A percentile compares a stretch with the other conserved stretches of the same genome.
phyloP scores from a whole-genome alignment of 2,113 vertebrate genomes.

The Choloepus hoffmanni region DNA sequence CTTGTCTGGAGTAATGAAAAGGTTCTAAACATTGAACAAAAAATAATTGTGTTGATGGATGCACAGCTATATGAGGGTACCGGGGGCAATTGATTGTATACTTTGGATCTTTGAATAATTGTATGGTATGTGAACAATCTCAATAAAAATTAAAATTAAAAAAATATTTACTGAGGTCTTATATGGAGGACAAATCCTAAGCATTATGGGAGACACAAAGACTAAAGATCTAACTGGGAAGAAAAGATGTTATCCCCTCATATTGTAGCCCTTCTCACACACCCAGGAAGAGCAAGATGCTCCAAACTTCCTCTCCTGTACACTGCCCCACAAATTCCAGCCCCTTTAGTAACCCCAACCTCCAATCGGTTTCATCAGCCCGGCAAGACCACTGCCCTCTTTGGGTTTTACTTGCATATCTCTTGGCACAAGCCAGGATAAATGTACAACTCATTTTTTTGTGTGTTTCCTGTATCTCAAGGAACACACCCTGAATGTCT shows the following conservation, averaged over 20 bases:
- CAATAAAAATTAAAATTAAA: too few relatives aligned
- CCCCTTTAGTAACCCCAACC: background rate
- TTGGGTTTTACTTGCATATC: background rate
- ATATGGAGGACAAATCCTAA: background rate
- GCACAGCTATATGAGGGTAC: too few relatives aligned
- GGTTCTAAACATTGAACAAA: too few relatives aligned
- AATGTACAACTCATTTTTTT: too few relatives aligned
- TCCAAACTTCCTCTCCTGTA: too few relatives aligned
- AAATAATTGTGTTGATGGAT: too few relatives aligned
- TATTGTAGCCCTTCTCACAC: fast-evolving
- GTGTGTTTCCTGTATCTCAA: background rate
- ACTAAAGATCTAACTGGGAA: background rate
- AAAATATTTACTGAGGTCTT: too few relatives aligned
- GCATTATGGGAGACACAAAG: background rate
- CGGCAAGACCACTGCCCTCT: background rate
- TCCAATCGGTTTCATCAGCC: background rate
- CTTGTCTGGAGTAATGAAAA: too few relatives aligned
- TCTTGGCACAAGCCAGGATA: too few relatives aligned
- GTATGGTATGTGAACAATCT: too few relatives aligned
- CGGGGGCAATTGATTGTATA: too few relatives aligned
- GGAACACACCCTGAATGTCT: background rate
- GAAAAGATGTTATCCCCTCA: background rate
- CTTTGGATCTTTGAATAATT: too few relatives aligned
- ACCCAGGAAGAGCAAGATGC: background rate
- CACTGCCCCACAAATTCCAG: background rate